A percentile compares a stretch with the other conserved stretches of the same genome.
Conservation (phyloP, 2,888 invertebrate genomes). For the Melieria omissa region DNA sequence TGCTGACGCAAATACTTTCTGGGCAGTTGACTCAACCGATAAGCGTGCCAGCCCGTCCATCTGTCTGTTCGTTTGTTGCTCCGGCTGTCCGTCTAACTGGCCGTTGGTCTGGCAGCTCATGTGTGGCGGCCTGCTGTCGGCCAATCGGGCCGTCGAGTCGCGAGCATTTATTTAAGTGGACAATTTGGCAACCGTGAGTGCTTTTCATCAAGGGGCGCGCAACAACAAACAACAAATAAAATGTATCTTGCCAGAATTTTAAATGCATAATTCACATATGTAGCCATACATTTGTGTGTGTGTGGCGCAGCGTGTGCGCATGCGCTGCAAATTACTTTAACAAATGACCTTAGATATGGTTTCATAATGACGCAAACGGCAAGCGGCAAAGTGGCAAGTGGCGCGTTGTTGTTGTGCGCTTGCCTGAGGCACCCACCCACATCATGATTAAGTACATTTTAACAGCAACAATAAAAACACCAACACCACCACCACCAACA, state of each 20-base stretch:
- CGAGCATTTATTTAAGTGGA: slow-evolving; percentile 1
- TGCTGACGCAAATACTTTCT: slow-evolving; percentile 3
- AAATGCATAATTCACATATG: background rate
- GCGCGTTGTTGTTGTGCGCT: slow-evolving; percentile 17
- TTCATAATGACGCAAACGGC: slow-evolving; percentile 53
- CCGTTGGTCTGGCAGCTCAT: no score
- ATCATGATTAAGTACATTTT: slow-evolving; percentile 58
- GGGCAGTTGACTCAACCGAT: slow-evolving; percentile 23
- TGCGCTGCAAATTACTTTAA: slow-evolving; percentile 55
- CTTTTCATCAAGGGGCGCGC: slow-evolving; percentile 10
- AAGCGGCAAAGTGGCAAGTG: slow-evolving; percentile 31
- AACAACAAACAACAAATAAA: slow-evolving; percentile 8
- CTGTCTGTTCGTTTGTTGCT: background rate
- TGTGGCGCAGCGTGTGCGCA: background rate
- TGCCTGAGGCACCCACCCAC: slow-evolving; percentile 55
- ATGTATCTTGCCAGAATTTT: slow-evolving; percentile 23
- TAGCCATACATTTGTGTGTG: background rate
- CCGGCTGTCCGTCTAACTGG: no score
- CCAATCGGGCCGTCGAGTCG: no score
- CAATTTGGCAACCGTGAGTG: slow-evolving; percentile 2
- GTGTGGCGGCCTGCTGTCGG: no score
- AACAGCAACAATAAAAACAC: slow-evolving; percentile 36
- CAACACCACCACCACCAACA: background rate
- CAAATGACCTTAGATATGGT: slow-evolving; percentile 63
- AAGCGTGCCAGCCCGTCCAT: background rate